phyloP scores from a whole-genome alignment of 2,797 vertebrate genomes.

The Atherinosoma microstoma region DNA sequence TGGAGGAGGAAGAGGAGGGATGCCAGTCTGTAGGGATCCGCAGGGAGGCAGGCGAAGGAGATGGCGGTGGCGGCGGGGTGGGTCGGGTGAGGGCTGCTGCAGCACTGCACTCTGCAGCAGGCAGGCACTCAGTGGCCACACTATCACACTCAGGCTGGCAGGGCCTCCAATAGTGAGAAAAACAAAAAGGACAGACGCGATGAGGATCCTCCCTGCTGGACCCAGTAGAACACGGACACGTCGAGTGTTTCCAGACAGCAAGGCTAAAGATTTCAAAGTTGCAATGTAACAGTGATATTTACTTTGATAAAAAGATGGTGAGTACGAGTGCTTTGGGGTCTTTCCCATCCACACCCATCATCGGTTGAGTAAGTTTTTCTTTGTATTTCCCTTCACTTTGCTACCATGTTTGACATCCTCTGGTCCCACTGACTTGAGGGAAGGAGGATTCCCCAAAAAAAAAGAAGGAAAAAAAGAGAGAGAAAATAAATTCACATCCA shows the following conservation, averaged over 20 bases:
- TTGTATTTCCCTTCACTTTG: constrained; percentile 83
- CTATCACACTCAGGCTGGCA: constrained; percentile 81
- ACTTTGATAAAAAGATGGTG: constrained; percentile 72
- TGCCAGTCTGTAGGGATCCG: constrained; percentile 68
- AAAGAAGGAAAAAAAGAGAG: constrained; percentile 7
- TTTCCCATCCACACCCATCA: constrained; percentile 53
- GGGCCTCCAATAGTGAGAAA: constrained; percentile 67
- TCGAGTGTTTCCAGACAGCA: constrained; percentile 73
- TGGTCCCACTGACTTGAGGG: constrained; percentile 70
- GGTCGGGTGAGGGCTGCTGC: constrained; percentile 69
- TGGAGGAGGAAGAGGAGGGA: constrained; percentile 45
- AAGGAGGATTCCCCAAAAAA: constrained; percentile 58
- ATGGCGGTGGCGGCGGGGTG: not conserved
- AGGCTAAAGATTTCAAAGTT: constrained; percentile 81
- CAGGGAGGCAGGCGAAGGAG: constrained; percentile 62
- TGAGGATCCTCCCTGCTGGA: constrained; percentile 69
- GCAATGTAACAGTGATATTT: constrained; percentile 85
- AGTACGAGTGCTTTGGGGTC: constrained; percentile 47
- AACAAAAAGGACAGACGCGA: constrained; percentile 28
- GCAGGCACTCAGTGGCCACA: constrained; percentile 87
- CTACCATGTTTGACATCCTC: constrained; percentile 81
- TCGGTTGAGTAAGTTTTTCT: constrained; percentile 68
- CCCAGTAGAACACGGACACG: constrained; percentile 61
- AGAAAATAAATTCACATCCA: constrained; percentile 66
- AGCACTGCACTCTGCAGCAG: constrained; percentile 79